phyloP scores from a whole-genome alignment of 1,140 invertebrate genomes.

The Leucophenga varia region DNA sequence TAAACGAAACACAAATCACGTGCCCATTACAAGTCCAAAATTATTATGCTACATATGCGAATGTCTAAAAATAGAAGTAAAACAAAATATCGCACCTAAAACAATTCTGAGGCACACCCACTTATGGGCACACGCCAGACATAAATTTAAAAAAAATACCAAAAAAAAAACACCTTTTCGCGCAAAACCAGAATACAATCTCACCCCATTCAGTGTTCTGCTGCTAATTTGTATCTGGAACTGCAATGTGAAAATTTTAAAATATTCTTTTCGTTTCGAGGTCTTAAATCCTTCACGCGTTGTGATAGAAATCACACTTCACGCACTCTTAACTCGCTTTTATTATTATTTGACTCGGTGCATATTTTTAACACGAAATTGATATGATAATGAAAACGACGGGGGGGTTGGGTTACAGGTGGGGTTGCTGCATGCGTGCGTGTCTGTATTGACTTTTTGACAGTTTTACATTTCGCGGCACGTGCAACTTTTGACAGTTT shows the following conservation, averaged over 20 bases:
- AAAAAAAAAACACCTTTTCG: slow-evolving; percentile 51
- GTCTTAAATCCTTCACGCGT: too few relatives aligned
- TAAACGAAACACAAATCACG: slow-evolving; percentile 27
- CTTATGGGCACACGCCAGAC: slow-evolving; percentile 13
- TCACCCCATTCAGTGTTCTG: slow-evolving; percentile 26
- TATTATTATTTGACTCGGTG: too few relatives aligned
- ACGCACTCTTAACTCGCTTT: too few relatives aligned
- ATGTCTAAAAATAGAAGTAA: slow-evolving; percentile 12
- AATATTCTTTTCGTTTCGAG: too few relatives aligned
- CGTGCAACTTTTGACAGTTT: neutral
- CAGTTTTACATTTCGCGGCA: neutral
- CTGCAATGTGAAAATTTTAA: too few relatives aligned
- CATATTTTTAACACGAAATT: slow-evolving; percentile 25
- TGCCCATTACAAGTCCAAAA: slow-evolving; percentile 12
- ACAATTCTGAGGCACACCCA: slow-evolving; percentile 42
- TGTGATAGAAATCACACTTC: too few relatives aligned
- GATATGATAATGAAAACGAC: slow-evolving; percentile 47
- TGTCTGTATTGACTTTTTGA: too few relatives aligned
- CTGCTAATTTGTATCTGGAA: slow-evolving; percentile 52
- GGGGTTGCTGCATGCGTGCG: too few relatives aligned
- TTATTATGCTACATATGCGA: neutral
- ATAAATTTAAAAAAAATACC: slow-evolving; percentile 47
- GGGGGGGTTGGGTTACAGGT: too few relatives aligned
- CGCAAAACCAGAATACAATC: slow-evolving; percentile 50
- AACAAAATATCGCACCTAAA: slow-evolving; percentile 21